phyloP scores from a whole-genome alignment of 1,140 invertebrate genomes.

The Epicauta chinensis region DNA sequence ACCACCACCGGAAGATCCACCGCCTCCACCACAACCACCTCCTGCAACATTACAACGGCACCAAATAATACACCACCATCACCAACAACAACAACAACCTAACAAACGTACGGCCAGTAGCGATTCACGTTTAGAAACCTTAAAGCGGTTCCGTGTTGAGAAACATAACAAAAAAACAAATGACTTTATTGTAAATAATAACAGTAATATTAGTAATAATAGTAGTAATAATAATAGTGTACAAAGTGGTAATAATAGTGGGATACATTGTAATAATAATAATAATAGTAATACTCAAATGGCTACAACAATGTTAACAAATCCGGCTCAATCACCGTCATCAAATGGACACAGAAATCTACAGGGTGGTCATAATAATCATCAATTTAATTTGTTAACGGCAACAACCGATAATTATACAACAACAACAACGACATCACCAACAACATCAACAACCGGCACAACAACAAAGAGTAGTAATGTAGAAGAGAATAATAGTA shows the following conservation, averaged over 20 bases:
- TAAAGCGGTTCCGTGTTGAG: conserved; percentile 41
- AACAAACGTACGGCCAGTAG: conserved; percentile 32
- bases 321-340: conserved; percentile 9
- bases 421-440: conserved; percentile 11
- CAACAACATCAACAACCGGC: conserved; percentile 16
- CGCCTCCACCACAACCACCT: not conserved
- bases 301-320: conserved; percentile 2
- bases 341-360: not conserved
- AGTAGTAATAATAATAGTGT: conserved; percentile 29
- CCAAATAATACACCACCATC: not conserved
- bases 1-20: conserved; percentile 23
- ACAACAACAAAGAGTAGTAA: conserved; percentile 24
- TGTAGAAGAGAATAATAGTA: conserved; percentile 50
- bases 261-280: not conserved
- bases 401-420: not conserved
- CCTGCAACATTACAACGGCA: not conserved
- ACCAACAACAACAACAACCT: conserved; percentile 2
- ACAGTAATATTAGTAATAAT: conserved; percentile 18
- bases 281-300: conserved; percentile 1
- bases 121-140: conserved; percentile 36
- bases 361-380: not conserved
- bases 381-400: not conserved
- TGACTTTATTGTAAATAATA: conserved; percentile 20
- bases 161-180: conserved; percentile 34
- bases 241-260: conserved; percentile 12